Evolutionary conservation across 2,888 invertebrate species (phyloP).

Genomic region (Hedya salicella): DNA sequence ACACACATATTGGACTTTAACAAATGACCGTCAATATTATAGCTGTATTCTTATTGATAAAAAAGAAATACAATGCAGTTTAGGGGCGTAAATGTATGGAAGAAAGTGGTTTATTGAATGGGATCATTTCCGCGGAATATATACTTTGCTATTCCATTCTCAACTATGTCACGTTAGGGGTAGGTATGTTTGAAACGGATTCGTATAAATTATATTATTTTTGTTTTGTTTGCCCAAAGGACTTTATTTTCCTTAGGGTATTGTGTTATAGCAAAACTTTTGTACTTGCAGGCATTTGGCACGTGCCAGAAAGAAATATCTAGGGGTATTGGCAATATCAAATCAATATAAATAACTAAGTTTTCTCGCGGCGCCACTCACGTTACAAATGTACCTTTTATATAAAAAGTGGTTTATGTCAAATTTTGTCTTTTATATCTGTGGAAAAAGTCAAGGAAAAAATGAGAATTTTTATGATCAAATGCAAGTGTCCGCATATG

Average conservation of each 20-base stretch:
- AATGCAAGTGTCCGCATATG: no score
- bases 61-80: constrained; percentile 34
- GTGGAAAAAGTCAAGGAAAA: no score
- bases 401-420: no score
- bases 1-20: background rate
- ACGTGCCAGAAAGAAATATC: constrained; percentile 22
- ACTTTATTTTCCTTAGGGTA: constrained; percentile 37
- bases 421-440: no score
- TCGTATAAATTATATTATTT: constrained; percentile 38
- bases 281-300: constrained; percentile 36
- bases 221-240: constrained; percentile 35
- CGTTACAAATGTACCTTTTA: no score
- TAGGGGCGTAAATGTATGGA: constrained; percentile 5
- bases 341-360: background rate
- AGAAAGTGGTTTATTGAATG: constrained; percentile 22
- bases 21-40: constrained; percentile 22
- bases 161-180: constrained; percentile 29
- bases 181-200: constrained; percentile 23
- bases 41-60: constrained; percentile 33
- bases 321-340: background rate
- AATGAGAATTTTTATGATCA: no score
- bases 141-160: constrained; percentile 23
- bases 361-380: no score
- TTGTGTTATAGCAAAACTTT: constrained; percentile 38
- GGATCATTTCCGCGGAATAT: constrained; percentile 23